phyloP scores from a whole-genome alignment of 2,888 invertebrate species.

The Elaeidobius kamerunicus region DNA sequence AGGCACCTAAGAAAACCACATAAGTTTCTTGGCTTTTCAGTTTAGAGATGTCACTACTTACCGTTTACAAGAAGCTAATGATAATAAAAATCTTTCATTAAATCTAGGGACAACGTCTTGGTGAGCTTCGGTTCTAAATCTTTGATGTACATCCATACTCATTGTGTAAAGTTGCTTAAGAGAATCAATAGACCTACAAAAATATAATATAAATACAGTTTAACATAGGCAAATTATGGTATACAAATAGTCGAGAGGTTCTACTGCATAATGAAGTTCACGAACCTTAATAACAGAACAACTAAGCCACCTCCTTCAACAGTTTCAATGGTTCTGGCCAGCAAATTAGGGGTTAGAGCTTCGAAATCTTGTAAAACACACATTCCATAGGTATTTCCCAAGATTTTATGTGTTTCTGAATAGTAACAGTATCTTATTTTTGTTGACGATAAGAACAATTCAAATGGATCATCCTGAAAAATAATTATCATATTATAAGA shows the following conservation, averaged over 20 bases:
- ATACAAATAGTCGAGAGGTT: too few relatives aligned
- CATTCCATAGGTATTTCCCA: conserved; percentile 86
- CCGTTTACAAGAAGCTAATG: conserved; percentile 80
- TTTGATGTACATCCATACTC: conserved; percentile 97
- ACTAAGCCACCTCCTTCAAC: conserved; percentile 85
- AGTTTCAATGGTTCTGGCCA: conserved; percentile 96
- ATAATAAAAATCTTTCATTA: conserved; percentile 93
- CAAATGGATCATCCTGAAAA: conserved; percentile 82
- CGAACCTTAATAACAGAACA: conserved; percentile 69
- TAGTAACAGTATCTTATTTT: conserved; percentile 97
- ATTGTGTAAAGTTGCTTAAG: conserved; percentile 93
- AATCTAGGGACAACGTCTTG: conserved; percentile 89
- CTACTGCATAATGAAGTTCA: too few relatives aligned
- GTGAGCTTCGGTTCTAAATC: conserved; percentile 93
- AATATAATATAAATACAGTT: too few relatives aligned
- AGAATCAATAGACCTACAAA: conserved; percentile 77
- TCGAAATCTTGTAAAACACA: conserved; percentile 89
- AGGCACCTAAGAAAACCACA: conserved; percentile 43
- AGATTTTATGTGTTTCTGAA: conserved; percentile 94
- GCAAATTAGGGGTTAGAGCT: conserved; percentile 93
- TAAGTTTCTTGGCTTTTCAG: too few relatives aligned
- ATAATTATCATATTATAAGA: background rate
- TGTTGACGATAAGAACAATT: conserved; percentile 92
- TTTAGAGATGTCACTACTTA: too few relatives aligned
- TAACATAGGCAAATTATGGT: too few relatives aligned